Conservation (phyloP, 2,888 invertebrate genomes). For the Cephus nigrinus region DNA sequence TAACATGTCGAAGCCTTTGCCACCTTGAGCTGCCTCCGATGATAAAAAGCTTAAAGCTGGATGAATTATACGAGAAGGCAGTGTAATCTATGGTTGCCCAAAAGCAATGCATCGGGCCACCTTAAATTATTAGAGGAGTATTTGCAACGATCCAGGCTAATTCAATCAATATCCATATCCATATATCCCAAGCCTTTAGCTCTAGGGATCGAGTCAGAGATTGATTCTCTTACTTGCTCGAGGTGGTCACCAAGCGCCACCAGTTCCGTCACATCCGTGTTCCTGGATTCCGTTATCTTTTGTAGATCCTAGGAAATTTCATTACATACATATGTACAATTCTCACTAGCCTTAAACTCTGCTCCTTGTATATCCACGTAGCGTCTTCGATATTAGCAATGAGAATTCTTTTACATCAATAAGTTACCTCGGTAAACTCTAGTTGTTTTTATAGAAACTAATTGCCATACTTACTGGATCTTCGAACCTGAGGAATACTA, state of each 20-base stretch:
- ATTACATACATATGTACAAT: conserved; percentile 18
- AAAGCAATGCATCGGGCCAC: conserved; percentile 22
- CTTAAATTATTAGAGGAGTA: conserved; percentile 11
- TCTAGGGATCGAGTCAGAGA: conserved; percentile 22
- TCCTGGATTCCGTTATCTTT: conserved; percentile 79
- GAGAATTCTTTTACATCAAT: not conserved
- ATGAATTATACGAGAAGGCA: conserved; percentile 19
- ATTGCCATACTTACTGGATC: not conserved
- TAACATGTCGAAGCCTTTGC: conserved; percentile 18
- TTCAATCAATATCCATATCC: conserved; percentile 13
- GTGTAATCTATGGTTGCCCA: conserved; percentile 18
- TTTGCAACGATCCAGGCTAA: conserved; percentile 16
- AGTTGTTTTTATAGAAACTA: not conserved
- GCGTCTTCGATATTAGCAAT: not conserved
- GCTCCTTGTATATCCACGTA: not conserved
- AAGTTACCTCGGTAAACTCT: not conserved
- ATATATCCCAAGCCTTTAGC: conserved; percentile 20
- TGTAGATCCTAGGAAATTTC: conserved; percentile 76
- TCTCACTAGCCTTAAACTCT: not conserved
- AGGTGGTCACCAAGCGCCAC: conserved; percentile 81
- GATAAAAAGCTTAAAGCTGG: conserved; percentile 20
- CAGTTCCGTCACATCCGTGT: conserved; percentile 79
- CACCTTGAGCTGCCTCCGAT: conserved; percentile 16
- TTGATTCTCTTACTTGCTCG: conserved; percentile 80
- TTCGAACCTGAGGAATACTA: not conserved